These are phyloP conservation scores for Papilio machaon DNA, from an alignment of 1,140 invertebrate genomes.

Conservation along the genomic window DNA sequence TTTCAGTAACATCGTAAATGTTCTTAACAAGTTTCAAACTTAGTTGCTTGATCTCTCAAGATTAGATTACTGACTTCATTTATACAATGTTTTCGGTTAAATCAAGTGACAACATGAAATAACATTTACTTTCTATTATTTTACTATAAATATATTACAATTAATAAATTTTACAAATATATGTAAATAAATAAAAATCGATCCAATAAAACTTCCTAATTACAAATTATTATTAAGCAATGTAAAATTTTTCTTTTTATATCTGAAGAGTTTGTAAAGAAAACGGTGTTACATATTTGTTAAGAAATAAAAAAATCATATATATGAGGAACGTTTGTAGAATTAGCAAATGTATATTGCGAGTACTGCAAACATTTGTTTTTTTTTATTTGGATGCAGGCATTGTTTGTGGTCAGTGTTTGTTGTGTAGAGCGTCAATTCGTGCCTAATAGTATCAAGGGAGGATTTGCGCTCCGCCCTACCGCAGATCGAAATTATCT, in stretches of 20 bases:
- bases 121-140: not conserved
- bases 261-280: too few relatives aligned
- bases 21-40: conserved; percentile 10
- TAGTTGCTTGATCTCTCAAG: conserved; percentile 5
- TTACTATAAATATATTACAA: too few relatives aligned
- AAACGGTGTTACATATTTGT: too few relatives aligned
- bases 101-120: not conserved
- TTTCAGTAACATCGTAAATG: not conserved
- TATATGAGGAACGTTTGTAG: not conserved
- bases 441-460: not conserved
- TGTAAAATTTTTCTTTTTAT: too few relatives aligned
- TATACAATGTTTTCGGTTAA: not conserved
- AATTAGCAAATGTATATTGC: not conserved
- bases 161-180: too few relatives aligned
- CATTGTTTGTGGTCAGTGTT: conserved; percentile 9
- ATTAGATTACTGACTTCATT: conserved; percentile 24
- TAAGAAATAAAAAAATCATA: too few relatives aligned
- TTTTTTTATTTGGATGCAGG: not conserved
- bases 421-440: not conserved
- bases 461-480: not conserved
- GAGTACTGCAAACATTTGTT: not conserved
- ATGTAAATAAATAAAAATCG: too few relatives aligned
- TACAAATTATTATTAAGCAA: too few relatives aligned
- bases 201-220: too few relatives aligned
- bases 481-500: not conserved